Conservation (phyloP, 2,113 vertebrate genomes). For the Meles meles region DNA sequence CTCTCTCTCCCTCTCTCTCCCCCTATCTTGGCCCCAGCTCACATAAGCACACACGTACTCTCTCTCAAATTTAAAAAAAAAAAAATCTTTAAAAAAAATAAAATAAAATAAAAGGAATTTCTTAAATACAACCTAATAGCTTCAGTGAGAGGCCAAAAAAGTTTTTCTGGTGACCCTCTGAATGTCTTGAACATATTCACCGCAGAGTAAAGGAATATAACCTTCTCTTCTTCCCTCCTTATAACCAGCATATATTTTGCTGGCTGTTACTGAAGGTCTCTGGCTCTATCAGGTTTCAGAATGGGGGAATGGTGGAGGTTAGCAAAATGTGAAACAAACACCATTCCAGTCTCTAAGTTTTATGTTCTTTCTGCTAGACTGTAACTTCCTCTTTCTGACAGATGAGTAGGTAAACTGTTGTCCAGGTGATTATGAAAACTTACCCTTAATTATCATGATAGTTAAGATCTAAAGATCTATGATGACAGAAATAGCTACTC, state of each 20-base stretch:
- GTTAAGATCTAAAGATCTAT: not conserved
- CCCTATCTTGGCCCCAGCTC: not conserved
- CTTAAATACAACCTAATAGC: not conserved
- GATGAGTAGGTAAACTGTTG: not conserved
- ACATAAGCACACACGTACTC: not conserved
- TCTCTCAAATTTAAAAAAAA: not conserved
- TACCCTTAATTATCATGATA: not conserved
- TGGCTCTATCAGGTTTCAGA: not conserved
- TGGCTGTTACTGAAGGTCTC: not conserved
- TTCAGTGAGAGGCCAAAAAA: not conserved
- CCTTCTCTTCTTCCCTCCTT: not conserved
- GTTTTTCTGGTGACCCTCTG: not conserved
- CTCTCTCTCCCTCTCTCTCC: not conserved
- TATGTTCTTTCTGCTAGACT: not conserved
- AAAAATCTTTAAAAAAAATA: not conserved
- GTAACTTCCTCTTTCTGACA: slow-evolving; percentile 2
- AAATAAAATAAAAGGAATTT: not conserved
- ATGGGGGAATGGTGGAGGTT: not conserved
- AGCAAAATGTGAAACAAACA: not conserved
- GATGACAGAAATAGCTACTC: not conserved
- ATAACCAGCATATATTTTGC: not conserved
- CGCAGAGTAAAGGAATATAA: not conserved
- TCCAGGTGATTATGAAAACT: slow-evolving; percentile 2
- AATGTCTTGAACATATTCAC: not conserved
- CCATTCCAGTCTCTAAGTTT: not conserved